phyloP scores from a whole-genome alignment of 2,797 vertebrate genomes.

The Aeoliscus strigatus region DNA sequence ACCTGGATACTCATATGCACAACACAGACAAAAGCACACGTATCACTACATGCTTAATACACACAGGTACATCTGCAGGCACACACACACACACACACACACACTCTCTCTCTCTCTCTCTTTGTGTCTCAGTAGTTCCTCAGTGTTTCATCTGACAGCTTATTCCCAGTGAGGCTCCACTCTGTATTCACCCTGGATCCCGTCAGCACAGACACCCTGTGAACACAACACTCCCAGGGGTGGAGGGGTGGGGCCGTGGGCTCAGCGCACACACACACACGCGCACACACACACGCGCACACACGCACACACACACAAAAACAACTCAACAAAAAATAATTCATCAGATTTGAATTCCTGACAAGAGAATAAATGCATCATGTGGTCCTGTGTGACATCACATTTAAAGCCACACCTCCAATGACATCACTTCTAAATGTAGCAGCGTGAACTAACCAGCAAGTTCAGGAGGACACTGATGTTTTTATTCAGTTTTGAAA shows the following conservation, averaged over 20 bases:
- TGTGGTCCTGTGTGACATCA: too few relatives aligned
- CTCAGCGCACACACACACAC: conserved; percentile 48
- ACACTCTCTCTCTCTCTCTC: conserved; percentile 41
- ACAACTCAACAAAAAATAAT: conserved; percentile 2
- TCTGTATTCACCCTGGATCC: conserved; percentile 76
- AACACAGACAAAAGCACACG: conserved; percentile 18
- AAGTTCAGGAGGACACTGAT: too few relatives aligned
- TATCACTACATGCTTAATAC: too few relatives aligned
- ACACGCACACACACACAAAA: conserved; percentile 21
- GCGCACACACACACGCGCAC: conserved; percentile 23
- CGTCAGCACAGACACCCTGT: conserved; percentile 73
- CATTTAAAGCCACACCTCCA: too few relatives aligned
- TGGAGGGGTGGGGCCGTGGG: conserved; percentile 20
- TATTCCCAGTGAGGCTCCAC: conserved; percentile 72
- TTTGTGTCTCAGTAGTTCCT: conserved; percentile 68
- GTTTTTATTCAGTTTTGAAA: too few relatives aligned
- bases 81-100: conserved; percentile 11
- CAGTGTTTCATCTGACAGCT: conserved; percentile 75
- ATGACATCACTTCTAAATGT: too few relatives aligned
- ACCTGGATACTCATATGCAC: conserved; percentile 15
- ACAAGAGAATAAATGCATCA: too few relatives aligned
- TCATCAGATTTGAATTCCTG: too few relatives aligned
- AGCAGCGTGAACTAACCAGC: too few relatives aligned
- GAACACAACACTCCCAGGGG: conserved; percentile 72
- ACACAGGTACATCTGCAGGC: conserved; percentile 4